Percentiles rank a stretch among this genome's conserved stretches.
phyloP scores from a whole-genome alignment of 2,113 vertebrate genomes.

The Pituophis catenifer region DNA sequence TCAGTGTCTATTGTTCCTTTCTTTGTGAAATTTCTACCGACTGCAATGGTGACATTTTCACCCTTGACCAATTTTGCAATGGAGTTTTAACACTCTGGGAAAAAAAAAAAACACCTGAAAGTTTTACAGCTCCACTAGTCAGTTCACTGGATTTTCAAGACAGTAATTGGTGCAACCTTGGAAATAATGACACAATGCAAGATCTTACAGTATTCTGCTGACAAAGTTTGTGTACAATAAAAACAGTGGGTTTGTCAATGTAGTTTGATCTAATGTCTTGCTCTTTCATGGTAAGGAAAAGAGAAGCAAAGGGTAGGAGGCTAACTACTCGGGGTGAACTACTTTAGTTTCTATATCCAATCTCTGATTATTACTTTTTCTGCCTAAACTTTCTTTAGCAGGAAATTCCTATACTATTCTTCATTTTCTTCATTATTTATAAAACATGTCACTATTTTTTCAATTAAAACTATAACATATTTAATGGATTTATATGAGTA shows the following conservation, averaged over 20 bases:
- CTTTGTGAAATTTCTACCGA: not conserved
- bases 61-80: constrained; percentile 6
- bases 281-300: not conserved
- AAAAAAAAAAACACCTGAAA: not conserved
- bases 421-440: not conserved
- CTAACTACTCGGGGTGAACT: not conserved
- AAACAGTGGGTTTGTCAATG: not conserved
- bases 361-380: not conserved
- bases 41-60: constrained; percentile 7
- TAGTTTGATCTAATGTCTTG: constrained; percentile 4
- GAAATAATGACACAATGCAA: constrained; percentile 17
- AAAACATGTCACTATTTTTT: not conserved
- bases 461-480: not conserved
- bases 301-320: not conserved
- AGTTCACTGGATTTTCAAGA: constrained; percentile 13
- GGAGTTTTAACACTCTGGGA: not conserved
- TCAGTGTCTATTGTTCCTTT: not conserved
- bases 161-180: constrained; percentile 17
- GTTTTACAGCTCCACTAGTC: constrained; percentile 1
- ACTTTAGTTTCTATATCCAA: not conserved
- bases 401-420: not conserved
- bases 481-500: not conserved
- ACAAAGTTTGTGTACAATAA: constrained; percentile 16
- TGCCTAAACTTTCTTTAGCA: not conserved
- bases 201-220: constrained; percentile 8